phyloP scores from a whole-genome alignment of 2,888 invertebrate genomes.

The Octodonta nipae region DNA sequence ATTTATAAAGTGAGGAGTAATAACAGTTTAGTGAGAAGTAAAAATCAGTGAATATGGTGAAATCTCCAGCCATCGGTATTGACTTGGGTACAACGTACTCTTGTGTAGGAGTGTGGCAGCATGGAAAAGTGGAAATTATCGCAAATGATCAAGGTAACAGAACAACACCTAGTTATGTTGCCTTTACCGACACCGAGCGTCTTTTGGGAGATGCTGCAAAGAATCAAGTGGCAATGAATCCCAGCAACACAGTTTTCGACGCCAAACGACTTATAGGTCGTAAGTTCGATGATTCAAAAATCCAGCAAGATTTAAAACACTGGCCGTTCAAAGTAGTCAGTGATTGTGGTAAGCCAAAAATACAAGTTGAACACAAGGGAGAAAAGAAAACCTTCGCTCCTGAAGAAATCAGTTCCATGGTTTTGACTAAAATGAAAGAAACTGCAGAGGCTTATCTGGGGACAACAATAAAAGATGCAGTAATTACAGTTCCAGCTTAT shows the following conservation, averaged over 20 bases:
- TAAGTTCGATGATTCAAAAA: conserved; percentile 58
- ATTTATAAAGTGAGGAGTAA: not conserved
- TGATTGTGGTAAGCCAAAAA: conserved; percentile 53
- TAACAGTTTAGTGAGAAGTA: not conserved
- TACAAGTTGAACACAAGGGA: conserved; percentile 53
- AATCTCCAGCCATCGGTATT: conserved; percentile 55
- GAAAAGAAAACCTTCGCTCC: conserved; percentile 51
- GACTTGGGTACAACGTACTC: conserved; percentile 82
- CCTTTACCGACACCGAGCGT: conserved; percentile 55
- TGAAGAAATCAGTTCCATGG: conserved; percentile 61
- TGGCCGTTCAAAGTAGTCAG: conserved; percentile 69
- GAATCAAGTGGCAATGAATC: conserved; percentile 60
- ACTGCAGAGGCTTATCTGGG: conserved; percentile 35
- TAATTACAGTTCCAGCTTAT: conserved; percentile 22
- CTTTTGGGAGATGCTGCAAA: conserved; percentile 58
- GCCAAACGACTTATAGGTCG: conserved; percentile 69
- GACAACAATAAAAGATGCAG: conserved; percentile 43
- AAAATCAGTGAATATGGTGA: conserved; percentile 20
- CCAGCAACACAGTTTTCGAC: conserved; percentile 57
- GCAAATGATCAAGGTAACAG: conserved; percentile 77
- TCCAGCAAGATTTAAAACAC: conserved; percentile 67
- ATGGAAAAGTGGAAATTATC: conserved; percentile 74
- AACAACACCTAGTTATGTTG: conserved; percentile 69
- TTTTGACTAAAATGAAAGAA: conserved; percentile 35
- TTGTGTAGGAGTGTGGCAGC: conserved; percentile 69